These are phyloP conservation scores for Drosophila pallidifrons DNA, from an alignment of 1,140 invertebrate genomes.

Conservation along the genomic window DNA sequence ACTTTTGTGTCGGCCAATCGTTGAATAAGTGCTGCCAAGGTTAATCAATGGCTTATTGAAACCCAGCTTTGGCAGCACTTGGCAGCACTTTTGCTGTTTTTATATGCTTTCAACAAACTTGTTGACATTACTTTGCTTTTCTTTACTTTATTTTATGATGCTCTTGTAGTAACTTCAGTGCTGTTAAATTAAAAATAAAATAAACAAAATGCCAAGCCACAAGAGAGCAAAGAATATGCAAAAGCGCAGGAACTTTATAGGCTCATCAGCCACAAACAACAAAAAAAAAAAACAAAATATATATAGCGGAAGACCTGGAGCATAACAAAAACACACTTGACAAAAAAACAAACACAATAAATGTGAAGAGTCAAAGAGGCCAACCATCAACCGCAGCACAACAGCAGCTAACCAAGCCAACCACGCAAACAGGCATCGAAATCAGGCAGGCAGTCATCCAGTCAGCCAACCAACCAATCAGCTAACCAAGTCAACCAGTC, in stretches of 20 bases:
- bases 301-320: background rate
- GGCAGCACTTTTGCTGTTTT: constrained; percentile 31
- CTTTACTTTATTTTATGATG: constrained; percentile 41
- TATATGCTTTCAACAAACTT: constrained; percentile 39
- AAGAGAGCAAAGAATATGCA: constrained; percentile 37
- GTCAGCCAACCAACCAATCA: constrained; percentile 24
- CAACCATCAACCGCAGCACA: constrained; percentile 62
- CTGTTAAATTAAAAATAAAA: constrained; percentile 47
- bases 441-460: constrained; percentile 6
- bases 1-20: background rate
- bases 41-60: constrained; percentile 42
- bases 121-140: constrained; percentile 17
- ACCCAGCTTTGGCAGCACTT: constrained; percentile 5
- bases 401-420: constrained; percentile 16
- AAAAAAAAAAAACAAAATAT: background rate
- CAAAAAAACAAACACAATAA: constrained; percentile 7
- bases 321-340: constrained; percentile 23
- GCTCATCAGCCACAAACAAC: constrained; percentile 33
- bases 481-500: constrained; percentile 63
- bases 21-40: constrained; percentile 18
- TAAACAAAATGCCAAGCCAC: constrained; percentile 40
- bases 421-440: constrained; percentile 1
- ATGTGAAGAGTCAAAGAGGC: constrained; percentile 43
- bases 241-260: constrained; percentile 56
- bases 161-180: constrained; percentile 21